Base-by-base conservation (phyloP, 2,797 vertebrate species). In the Phrynocephalus vlangalii region DNA sequence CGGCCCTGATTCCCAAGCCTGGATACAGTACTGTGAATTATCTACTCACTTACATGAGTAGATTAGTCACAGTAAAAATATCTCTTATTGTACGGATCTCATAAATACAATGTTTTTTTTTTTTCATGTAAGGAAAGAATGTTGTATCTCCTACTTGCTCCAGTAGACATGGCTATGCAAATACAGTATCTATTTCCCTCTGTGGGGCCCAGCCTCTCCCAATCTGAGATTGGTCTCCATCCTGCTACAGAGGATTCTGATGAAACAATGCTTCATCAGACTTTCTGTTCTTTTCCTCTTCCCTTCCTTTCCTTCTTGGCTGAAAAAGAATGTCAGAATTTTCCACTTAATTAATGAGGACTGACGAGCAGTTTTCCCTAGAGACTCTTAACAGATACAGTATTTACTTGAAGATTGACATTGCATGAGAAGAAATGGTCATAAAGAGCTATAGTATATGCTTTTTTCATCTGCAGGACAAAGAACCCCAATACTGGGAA, bases 401-500 rank as follows among this genome's bases (percentile, higher is more conserved):
- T n/a, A 70, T 83, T 72, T n/a, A 33, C 30, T 56, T 81, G 22
- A 67, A 33, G 9, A 20, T 63, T 66, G 56, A 38, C 11, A 6
- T 26, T 81, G 50, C 28, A 56, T 73, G 24, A 16, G 18, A 10
- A 33, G 5, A 83, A 60, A 20, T 73, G 50, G 52, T 56, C 28
- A 52, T 20, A 30, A 16, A 13, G 24, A 38, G 24, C 20, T 68
- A 44, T 3, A 44, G 38, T 44, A 30, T 70, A 6, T 63, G 82
- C 38, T 16, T 63, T 66, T 56, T 87, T 30, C 6, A 0, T 67
- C 73, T 11, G 67, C 82, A 97, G 96, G 90, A 94, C 56, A 93
- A 93, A 66, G 88, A 95, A 33, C 70, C 84, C 0, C 91, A 92
- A 33, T 90, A 84, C 38, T 97, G 97, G 96, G 95, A 97, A 11